Percentiles rank a stretch among this genome's conserved stretches.
Conservation (phyloP, 2,888 invertebrate species). For the Drosophila nr. medialis region DNA sequence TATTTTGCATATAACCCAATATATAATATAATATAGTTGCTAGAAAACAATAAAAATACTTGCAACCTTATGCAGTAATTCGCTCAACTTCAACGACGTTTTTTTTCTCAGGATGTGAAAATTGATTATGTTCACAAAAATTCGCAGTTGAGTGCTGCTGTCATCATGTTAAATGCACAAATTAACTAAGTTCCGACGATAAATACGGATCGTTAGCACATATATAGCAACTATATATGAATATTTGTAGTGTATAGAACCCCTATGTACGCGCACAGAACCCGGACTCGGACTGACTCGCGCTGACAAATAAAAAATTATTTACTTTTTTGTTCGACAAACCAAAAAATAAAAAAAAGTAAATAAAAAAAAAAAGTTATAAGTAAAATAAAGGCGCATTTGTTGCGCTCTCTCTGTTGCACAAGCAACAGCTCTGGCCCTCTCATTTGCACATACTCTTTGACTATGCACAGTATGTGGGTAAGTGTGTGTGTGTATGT, state of each 20-base stretch:
- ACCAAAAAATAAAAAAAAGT: slow-evolving; percentile 22
- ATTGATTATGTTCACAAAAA: background rate
- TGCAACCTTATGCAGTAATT: slow-evolving; percentile 11
- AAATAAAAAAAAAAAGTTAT: background rate
- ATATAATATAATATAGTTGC: background rate
- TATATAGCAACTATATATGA: slow-evolving; percentile 8
- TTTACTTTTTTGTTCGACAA: slow-evolving; percentile 70
- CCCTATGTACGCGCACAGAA: slow-evolving; percentile 57
- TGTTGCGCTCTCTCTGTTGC: slow-evolving; percentile 31
- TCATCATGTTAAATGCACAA: slow-evolving; percentile 27
- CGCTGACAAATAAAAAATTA: slow-evolving; percentile 71
- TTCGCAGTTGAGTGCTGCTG: background rate
- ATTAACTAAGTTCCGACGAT: slow-evolving; percentile 17
- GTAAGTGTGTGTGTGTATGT: slow-evolving; percentile 1
- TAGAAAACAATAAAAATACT: background rate
- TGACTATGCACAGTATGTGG: slow-evolving; percentile 5
- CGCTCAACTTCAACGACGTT: background rate
- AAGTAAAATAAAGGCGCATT: slow-evolving; percentile 56
- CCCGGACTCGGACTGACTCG: slow-evolving; percentile 58
- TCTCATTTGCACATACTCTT: slow-evolving; percentile 40
- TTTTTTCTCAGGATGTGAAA: background rate
- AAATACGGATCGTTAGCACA: slow-evolving; percentile 19
- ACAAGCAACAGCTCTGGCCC: slow-evolving; percentile 19
- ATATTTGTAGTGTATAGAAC: slow-evolving; percentile 18
- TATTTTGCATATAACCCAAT: background rate